Conservation (phyloP, 1,140 invertebrate species). For the Drosophila pruinosa region DNA sequence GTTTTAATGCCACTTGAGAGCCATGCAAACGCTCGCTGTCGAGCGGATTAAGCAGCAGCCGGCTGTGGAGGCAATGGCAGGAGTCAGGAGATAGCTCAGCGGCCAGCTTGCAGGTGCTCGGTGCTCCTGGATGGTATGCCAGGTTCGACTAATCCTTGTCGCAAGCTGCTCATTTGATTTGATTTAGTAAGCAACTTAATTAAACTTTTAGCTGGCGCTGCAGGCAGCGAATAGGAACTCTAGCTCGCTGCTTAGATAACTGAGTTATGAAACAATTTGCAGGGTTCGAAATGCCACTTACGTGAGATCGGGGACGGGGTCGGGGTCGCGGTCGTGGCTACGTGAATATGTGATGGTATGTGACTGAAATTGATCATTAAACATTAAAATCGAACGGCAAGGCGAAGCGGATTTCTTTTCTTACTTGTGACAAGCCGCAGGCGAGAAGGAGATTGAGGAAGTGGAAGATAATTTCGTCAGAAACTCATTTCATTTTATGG, state of each 20-base stretch:
- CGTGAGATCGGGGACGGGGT: too few relatives aligned
- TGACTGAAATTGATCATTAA: slow-evolving; percentile 57
- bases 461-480: slow-evolving; percentile 69
- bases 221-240: slow-evolving; percentile 8
- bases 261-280: slow-evolving; percentile 75
- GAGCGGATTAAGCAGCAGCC: slow-evolving; percentile 43
- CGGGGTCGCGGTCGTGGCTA: too few relatives aligned
- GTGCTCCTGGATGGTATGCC: background rate
- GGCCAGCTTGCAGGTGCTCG: slow-evolving; percentile 3
- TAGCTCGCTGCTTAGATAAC: slow-evolving; percentile 38
- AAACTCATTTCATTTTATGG: slow-evolving; percentile 81
- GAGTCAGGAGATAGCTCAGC: slow-evolving; percentile 11
- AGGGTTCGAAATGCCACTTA: background rate
- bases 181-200: slow-evolving; percentile 74
- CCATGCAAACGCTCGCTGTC: slow-evolving; percentile 34
- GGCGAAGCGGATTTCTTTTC: slow-evolving; percentile 17
- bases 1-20: slow-evolving; percentile 74
- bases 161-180: slow-evolving; percentile 69
- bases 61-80: slow-evolving; percentile 2
- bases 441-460: background rate
- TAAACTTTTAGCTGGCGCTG: slow-evolving; percentile 59
- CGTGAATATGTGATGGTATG: slow-evolving; percentile 3
- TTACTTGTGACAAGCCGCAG: slow-evolving; percentile 9
- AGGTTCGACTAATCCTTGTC: slow-evolving; percentile 35
- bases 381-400: slow-evolving; percentile 59